Conservation (phyloP, 2,888 invertebrate species). For the Drosophila limbata region DNA sequence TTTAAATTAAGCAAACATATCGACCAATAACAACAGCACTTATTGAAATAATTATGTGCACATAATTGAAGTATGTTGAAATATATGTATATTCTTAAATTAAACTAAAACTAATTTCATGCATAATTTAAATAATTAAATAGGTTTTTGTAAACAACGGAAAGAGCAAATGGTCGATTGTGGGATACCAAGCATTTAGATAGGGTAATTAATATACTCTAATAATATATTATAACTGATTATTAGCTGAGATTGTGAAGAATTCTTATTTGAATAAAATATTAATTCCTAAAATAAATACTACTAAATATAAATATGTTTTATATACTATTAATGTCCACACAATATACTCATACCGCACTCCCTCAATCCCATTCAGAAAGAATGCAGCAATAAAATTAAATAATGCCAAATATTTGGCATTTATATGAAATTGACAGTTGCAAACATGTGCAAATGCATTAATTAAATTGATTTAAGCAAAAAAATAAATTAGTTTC, state of each 20-base stretch:
- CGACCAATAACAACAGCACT: constrained; percentile 14
- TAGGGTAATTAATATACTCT: no score
- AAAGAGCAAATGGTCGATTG: not conserved
- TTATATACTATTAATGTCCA: no score
- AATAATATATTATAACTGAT: not conserved
- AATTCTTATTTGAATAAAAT: not conserved
- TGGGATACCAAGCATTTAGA: not conserved
- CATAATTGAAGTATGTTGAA: constrained; percentile 28
- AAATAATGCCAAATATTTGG: constrained; percentile 16
- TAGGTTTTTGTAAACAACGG: not conserved
- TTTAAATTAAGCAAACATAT: constrained; percentile 37
- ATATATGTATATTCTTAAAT: not conserved
- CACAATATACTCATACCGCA: no score
- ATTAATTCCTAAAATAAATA: not conserved
- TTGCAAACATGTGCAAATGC: constrained; percentile 5
- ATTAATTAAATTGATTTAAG: constrained; percentile 28
- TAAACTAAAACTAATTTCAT: constrained; percentile 40
- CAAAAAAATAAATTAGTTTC: constrained; percentile 26
- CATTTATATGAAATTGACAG: constrained; percentile 24
- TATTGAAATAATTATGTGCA: constrained; percentile 31
- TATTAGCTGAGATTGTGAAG: not conserved
- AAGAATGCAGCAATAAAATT: not conserved
- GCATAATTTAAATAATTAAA: constrained; percentile 9
- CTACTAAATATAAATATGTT: no score
- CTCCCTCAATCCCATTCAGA: not conserved